Percentiles rank a stretch among this genome's conserved stretches.
Conservation (phyloP, 92 coral and sea anemone genomes). For the Phenganax marumi region DNA sequence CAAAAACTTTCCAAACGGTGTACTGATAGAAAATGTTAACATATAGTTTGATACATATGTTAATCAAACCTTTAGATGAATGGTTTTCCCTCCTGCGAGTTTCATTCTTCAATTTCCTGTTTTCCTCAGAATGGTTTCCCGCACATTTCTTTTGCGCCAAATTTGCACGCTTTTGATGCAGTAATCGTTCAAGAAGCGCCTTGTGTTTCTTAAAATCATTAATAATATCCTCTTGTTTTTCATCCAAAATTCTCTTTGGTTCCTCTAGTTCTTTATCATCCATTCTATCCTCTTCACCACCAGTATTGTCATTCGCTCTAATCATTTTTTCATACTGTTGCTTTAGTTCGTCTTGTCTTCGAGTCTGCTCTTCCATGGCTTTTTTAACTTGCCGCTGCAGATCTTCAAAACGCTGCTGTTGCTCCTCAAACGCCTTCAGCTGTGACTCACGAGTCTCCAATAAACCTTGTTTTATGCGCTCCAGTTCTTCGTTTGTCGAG, state of each 20-base stretch:
- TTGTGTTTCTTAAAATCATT: slow-evolving; percentile 64
- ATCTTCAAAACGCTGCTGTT: slow-evolving; percentile 57
- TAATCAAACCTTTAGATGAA: slow-evolving; percentile 13
- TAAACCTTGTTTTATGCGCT: slow-evolving; percentile 56
- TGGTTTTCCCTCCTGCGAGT: neutral
- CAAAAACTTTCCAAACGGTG: no score
- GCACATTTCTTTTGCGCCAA: slow-evolving; percentile 53
- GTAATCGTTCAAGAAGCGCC: slow-evolving; percentile 83
- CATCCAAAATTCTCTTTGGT: slow-evolving; percentile 77
- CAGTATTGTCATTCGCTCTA: slow-evolving; percentile 52
- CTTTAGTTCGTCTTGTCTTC: slow-evolving; percentile 64
- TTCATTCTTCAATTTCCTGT: neutral
- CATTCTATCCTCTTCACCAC: slow-evolving; percentile 67
- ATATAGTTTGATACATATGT: no score
- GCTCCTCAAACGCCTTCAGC: slow-evolving; percentile 58
- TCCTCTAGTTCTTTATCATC: slow-evolving; percentile 80
- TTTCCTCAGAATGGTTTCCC: neutral
- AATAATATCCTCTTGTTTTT: slow-evolving; percentile 84
- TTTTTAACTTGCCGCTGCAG: slow-evolving; percentile 62
- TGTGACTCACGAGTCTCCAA: slow-evolving; percentile 68
- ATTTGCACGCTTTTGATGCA: slow-evolving; percentile 75
- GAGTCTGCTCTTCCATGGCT: slow-evolving; percentile 66
- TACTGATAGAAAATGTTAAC: no score
- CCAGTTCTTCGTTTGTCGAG: slow-evolving; percentile 29
- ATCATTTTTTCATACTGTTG: slow-evolving; percentile 60